Conservation (phyloP, 2,888 invertebrate genomes). For the Eupithecia abbreviata region DNA sequence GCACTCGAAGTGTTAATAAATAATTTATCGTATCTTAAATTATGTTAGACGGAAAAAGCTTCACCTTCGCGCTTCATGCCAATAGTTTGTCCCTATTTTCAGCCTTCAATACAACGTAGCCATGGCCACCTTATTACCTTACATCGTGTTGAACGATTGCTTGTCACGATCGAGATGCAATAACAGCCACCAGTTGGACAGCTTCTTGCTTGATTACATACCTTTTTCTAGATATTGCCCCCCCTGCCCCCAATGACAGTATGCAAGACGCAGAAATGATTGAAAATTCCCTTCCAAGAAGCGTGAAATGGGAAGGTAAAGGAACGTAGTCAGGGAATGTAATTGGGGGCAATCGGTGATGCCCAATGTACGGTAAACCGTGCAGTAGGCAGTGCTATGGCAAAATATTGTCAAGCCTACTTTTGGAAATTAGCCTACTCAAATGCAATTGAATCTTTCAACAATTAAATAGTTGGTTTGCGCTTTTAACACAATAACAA, state of each 20-base stretch:
- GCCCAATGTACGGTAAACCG: too few species aligned
- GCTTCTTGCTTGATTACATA: constrained; percentile 49
- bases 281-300: constrained; percentile 76
- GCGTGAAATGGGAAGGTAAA: constrained; percentile 67
- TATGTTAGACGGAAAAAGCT: too few species aligned
- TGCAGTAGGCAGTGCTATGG: not conserved
- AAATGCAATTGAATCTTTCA: not conserved
- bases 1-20: too few species aligned
- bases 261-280: constrained; percentile 68
- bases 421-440: not conserved
- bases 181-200: constrained; percentile 24
- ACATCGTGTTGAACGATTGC: constrained; percentile 1
- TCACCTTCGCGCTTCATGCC: too few species aligned
- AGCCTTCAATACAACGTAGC: not conserved
- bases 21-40: too few species aligned
- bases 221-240: constrained; percentile 60
- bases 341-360: not conserved
- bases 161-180: constrained; percentile 23
- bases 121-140: not conserved
- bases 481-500: not conserved
- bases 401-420: not conserved
- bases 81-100: not conserved
- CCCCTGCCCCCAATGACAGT: constrained; percentile 72
- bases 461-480: not conserved
- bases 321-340: constrained; percentile 12